A percentile compares a stretch with the other conserved stretches of the same genome.
Evolutionary conservation across 2,113 vertebrate species (phyloP).

Genomic region (Hyla sarda): DNA sequence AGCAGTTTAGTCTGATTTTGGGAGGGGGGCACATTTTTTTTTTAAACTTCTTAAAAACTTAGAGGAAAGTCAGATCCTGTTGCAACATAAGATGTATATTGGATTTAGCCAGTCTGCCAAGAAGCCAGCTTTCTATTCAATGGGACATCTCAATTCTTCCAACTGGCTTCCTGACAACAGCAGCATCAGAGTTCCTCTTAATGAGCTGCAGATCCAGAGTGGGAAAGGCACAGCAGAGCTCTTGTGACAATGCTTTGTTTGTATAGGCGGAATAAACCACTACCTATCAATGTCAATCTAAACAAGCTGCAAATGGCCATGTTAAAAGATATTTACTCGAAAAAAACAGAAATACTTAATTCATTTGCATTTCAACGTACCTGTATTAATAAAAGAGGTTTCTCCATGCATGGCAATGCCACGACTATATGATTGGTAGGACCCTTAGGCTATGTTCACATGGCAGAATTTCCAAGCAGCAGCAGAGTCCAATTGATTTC

Average conservation of each 20-base stretch:
- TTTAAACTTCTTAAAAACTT: no score
- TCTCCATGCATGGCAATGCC: no score
- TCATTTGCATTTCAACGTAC: no score
- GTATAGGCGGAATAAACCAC: neutral
- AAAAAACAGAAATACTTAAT: neutral
- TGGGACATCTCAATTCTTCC: neutral
- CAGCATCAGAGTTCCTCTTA: neutral
- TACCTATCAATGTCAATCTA: neutral
- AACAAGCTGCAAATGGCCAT: neutral
- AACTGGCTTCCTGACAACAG: conserved; percentile 1
- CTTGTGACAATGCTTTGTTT: neutral
- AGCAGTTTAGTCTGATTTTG: no score
- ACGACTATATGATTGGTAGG: no score
- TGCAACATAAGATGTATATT: no score
- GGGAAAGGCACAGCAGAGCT: neutral
- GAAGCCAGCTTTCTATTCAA: neutral
- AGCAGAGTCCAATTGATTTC: no score
- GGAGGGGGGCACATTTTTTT: no score
- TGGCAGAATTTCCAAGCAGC: no score
- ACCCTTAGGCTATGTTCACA: no score
- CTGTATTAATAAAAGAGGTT: no score
- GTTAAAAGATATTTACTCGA: neutral
- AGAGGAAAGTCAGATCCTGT: no score
- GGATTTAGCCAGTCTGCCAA: neutral
- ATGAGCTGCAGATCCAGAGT: neutral